Conservation (phyloP, 2,888 invertebrate genomes). For the Sylvicola cinctus region DNA sequence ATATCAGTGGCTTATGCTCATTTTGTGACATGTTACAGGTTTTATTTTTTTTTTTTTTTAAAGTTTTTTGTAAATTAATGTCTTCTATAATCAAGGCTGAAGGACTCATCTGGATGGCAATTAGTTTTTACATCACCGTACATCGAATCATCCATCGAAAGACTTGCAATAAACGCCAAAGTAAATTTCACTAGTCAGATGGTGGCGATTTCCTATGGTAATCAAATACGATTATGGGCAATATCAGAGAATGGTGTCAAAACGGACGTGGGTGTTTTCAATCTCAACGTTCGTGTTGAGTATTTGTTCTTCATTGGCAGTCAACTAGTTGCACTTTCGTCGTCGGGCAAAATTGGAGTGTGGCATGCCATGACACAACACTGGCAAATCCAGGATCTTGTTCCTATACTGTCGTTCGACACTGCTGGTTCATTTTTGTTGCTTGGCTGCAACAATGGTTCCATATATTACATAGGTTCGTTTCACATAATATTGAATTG, state of each 20-base stretch:
- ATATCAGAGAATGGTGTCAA: constrained; percentile 55
- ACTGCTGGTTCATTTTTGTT: constrained; percentile 91
- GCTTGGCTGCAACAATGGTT: constrained; percentile 88
- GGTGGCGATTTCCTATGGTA: constrained; percentile 64
- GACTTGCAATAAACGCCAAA: constrained; percentile 72
- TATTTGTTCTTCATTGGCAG: constrained; percentile 95
- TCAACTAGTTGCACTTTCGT: constrained; percentile 88
- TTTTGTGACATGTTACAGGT: constrained; percentile 71
- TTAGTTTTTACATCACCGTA: constrained; percentile 84
- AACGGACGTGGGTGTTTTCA: constrained; percentile 69
- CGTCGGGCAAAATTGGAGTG: constrained; percentile 88
- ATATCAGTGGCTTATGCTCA: constrained; percentile 92
- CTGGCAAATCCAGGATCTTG: constrained; percentile 95
- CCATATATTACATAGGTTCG: constrained; percentile 89
- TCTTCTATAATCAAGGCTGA: constrained; percentile 34
- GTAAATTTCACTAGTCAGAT: constrained; percentile 43
- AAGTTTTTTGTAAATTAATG: constrained; percentile 6
- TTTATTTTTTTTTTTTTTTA: neutral
- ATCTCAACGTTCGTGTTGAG: constrained; percentile 80
- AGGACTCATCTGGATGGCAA: constrained; percentile 95
- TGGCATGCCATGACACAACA: constrained; percentile 99
- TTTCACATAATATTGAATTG: constrained; percentile 1
- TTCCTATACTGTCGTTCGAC: constrained; percentile 88
- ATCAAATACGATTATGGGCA: constrained; percentile 57
- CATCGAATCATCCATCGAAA: constrained; percentile 72